Conservation (phyloP, 2,113 vertebrate species). For the Colistium nudipinnis region DNA sequence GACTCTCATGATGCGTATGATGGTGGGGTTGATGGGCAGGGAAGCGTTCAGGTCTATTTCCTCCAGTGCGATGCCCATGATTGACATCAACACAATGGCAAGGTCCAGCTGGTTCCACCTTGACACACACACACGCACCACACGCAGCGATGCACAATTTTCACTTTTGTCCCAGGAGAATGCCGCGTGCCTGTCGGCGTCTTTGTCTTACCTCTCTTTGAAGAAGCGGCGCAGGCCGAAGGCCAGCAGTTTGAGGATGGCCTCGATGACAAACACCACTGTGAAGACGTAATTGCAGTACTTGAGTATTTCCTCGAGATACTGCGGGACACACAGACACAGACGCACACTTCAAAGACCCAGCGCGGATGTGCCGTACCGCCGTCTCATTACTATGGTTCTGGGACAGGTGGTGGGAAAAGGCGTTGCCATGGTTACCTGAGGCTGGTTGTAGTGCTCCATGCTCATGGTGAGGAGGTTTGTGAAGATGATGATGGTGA, state of each 20-base stretch:
- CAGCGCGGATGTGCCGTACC: slow-evolving; percentile 32
- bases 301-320: slow-evolving; percentile 92
- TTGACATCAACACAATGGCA: slow-evolving; percentile 77
- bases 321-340: slow-evolving; percentile 61
- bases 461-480: slow-evolving; percentile 98
- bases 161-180: background rate
- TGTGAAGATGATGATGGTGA: slow-evolving; percentile 96
- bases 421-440: slow-evolving; percentile 83
- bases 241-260: slow-evolving; percentile 89
- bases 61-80: slow-evolving; percentile 78
- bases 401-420: slow-evolving; percentile 53
- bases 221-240: slow-evolving; percentile 93
- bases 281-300: slow-evolving; percentile 97
- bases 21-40: slow-evolving; percentile 79
- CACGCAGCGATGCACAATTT: background rate
- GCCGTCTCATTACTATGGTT: slow-evolving; percentile 66
- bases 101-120: slow-evolving; percentile 81
- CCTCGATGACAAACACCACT: slow-evolving; percentile 90
- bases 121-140: slow-evolving; percentile 25
- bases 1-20: slow-evolving; percentile 80
- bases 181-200: background rate
- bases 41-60: slow-evolving; percentile 78
- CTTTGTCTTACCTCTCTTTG: slow-evolving; percentile 87
- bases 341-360: slow-evolving; percentile 15
- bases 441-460: slow-evolving; percentile 97